Conservation (phyloP, 1,140 invertebrate genomes). For the Stegodyphus dumicola region DNA sequence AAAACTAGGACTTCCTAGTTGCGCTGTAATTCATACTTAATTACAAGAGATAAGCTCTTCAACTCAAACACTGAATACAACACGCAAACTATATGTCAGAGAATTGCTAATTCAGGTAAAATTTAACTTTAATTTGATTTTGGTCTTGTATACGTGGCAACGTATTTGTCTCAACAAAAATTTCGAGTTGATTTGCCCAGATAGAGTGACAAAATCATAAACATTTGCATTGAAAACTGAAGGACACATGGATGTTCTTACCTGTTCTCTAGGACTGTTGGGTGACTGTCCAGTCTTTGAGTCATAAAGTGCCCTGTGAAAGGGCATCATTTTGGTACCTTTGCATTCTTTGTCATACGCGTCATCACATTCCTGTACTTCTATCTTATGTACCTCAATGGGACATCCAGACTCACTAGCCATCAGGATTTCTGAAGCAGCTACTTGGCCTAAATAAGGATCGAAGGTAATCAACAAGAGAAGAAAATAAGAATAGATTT, state of each 20-base stretch:
- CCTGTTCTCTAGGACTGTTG: slow-evolving; percentile 96
- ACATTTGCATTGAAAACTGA: no score
- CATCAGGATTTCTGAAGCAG: slow-evolving; percentile 95
- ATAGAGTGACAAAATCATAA: no score
- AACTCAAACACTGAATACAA: no score
- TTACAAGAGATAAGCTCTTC: no score
- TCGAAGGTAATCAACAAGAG: background rate
- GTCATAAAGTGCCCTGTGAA: slow-evolving; percentile 93
- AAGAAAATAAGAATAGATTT: background rate
- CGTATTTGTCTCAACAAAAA: no score
- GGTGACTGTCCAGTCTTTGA: slow-evolving; percentile 93
- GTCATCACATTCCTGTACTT: slow-evolving; percentile 94
- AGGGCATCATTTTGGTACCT: slow-evolving; percentile 91
- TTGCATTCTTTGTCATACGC: slow-evolving; percentile 94
- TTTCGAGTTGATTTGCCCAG: no score
- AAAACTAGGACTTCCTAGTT: no score
- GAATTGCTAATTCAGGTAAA: no score
- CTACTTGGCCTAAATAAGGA: slow-evolving; percentile 83
- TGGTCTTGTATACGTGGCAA: no score
- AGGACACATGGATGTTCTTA: slow-evolving; percentile 69
- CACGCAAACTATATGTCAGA: no score
- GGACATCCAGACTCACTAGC: slow-evolving; percentile 97
- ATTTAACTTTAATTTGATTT: no score
- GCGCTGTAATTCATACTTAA: no score
- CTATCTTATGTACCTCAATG: slow-evolving; percentile 94